These are phyloP conservation scores for Anthopleura xanthogrammica DNA, from an alignment of 92 coral and sea anemone species.

Conservation along the genomic window DNA sequence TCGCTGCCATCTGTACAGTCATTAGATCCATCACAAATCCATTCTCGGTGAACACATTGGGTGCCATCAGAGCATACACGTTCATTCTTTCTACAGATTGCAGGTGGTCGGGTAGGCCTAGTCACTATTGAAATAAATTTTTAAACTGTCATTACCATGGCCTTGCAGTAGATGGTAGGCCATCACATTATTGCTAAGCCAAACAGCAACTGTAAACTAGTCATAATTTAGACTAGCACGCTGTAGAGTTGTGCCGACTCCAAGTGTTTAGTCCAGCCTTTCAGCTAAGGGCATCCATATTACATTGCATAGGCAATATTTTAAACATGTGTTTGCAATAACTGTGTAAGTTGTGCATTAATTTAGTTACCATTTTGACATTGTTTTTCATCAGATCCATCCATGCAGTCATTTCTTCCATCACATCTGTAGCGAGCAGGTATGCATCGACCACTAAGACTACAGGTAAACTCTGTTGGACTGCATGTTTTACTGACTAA, in stretches of 20 bases:
- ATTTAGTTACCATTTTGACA: slow-evolving; percentile 48
- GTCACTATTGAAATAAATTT: slow-evolving; percentile 13
- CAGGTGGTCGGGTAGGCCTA: slow-evolving; percentile 35
- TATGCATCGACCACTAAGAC: slow-evolving; percentile 61
- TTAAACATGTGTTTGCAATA: too few relatives aligned
- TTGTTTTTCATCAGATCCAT: slow-evolving; percentile 68
- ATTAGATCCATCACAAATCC: slow-evolving; percentile 66
- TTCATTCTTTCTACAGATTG: slow-evolving; percentile 46
- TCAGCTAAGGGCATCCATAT: too few relatives aligned
- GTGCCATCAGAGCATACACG: slow-evolving; percentile 56
- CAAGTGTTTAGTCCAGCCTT: too few relatives aligned
- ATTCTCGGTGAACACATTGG: slow-evolving; percentile 47
- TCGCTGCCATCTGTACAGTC: slow-evolving; percentile 79
- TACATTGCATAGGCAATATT: too few relatives aligned
- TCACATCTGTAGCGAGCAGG: slow-evolving; percentile 66
- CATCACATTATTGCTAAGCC: too few relatives aligned
- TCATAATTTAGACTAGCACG: too few relatives aligned
- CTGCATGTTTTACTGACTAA: slow-evolving; percentile 48
- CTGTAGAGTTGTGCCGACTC: too few relatives aligned
- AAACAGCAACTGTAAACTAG: too few relatives aligned
- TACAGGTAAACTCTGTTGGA: slow-evolving; percentile 44
- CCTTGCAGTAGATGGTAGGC: not conserved
- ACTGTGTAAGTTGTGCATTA: too few relatives aligned
- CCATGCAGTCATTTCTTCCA: slow-evolving; percentile 57
- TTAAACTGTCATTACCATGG: not conserved